Conservation (phyloP, 2,797 vertebrate species). For the Myiothlypis coronata region DNA sequence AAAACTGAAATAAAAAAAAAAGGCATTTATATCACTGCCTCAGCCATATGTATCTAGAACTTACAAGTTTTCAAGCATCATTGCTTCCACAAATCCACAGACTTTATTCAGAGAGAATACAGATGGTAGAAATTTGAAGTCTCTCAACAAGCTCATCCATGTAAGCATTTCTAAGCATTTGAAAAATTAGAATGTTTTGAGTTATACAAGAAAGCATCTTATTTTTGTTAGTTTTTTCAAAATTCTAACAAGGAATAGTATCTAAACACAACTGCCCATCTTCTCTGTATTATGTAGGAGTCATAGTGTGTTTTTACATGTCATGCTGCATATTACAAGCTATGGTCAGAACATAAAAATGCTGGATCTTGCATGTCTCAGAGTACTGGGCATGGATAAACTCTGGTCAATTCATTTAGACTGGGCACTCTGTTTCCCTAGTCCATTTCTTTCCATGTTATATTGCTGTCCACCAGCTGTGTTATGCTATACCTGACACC, state of each 20-base stretch:
- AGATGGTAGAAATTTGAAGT: background rate
- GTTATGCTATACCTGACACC: background rate
- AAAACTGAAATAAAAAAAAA: background rate
- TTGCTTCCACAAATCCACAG: background rate
- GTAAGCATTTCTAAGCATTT: background rate
- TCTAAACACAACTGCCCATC: background rate
- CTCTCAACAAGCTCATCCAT: background rate
- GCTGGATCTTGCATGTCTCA: background rate
- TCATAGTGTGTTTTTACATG: rapidly evolving
- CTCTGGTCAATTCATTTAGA: background rate
- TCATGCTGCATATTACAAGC: background rate
- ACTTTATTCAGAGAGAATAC: background rate
- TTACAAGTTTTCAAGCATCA: background rate
- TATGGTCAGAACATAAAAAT: background rate
- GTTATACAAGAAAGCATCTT: background rate
- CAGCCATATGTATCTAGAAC: background rate
- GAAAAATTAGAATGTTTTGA: background rate
- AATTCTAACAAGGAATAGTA: background rate
- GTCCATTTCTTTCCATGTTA: background rate
- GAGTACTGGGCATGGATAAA: background rate
- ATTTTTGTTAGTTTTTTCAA: background rate
- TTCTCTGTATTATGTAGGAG: background rate
- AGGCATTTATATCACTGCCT: background rate
- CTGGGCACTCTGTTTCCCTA: background rate
- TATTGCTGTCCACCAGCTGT: background rate